phyloP scores from a whole-genome alignment of 2,113 vertebrate species.

The Chinchilla lanigera region DNA sequence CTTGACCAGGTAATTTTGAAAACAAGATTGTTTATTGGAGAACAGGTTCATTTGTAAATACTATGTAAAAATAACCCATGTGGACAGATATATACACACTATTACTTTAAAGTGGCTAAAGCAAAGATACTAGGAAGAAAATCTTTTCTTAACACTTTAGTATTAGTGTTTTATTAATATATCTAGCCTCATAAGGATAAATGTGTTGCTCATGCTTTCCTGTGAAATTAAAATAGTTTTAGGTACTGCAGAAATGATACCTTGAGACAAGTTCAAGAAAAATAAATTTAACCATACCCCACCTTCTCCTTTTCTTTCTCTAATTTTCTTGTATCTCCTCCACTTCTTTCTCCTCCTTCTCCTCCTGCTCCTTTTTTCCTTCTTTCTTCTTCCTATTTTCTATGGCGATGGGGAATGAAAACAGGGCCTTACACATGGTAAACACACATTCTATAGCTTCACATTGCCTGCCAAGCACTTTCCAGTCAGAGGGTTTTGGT shows the following conservation, averaged over 20 bases:
- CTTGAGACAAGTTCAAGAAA: not conserved
- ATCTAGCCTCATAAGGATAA: not conserved
- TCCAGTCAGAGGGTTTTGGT: not conserved
- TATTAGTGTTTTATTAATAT: not conserved
- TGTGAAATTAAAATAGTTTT: not conserved
- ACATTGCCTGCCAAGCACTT: not conserved
- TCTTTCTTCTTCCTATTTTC: not conserved
- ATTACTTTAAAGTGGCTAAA: not conserved
- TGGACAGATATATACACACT: not conserved
- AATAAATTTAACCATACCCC: not conserved
- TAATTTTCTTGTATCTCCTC: not conserved
- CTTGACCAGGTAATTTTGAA: not conserved
- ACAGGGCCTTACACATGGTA: no score
- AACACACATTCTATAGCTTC: not conserved
- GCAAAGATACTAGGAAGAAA: not conserved
- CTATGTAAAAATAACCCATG: not conserved
- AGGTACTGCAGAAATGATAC: not conserved
- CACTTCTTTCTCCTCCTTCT: not conserved
- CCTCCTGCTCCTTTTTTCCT: not conserved
- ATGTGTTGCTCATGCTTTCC: not conserved
- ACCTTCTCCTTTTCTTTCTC: not conserved
- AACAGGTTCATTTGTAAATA: not conserved
- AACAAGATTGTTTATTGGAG: not conserved
- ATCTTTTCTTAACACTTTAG: not conserved
- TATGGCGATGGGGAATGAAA: not conserved